Conservation (phyloP, 2,113 vertebrate genomes). For the Proteles cristata region DNA sequence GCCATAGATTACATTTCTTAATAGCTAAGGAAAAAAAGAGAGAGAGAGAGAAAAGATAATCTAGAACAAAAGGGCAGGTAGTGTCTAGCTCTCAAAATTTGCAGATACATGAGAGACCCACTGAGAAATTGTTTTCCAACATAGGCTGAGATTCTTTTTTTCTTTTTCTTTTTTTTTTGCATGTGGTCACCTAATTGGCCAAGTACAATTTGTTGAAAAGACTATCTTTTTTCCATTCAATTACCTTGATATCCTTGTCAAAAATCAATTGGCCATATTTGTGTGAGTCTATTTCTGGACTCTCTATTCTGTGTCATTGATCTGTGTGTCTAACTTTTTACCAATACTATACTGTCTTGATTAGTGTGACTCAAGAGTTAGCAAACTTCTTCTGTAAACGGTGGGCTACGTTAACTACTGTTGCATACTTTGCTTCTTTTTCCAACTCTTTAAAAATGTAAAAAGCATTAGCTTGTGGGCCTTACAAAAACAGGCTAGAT, state of each 20-base stretch:
- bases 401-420: background rate
- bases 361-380: slow-evolving; percentile 3
- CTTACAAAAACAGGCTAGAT: background rate
- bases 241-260: slow-evolving; percentile 25
- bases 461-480: background rate
- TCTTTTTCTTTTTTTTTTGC: background rate
- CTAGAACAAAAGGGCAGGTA: slow-evolving; percentile 3
- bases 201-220: background rate
- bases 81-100: background rate
- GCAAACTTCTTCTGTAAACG: background rate
- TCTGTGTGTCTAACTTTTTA: slow-evolving; percentile 4
- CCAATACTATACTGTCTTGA: background rate
- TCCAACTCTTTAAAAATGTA: slow-evolving; percentile 12
- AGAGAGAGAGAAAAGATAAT: background rate
- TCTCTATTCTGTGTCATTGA: background rate
- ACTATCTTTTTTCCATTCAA: background rate
- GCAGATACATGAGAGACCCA: background rate
- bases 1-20: slow-evolving; percentile 6
- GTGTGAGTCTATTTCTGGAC: background rate
- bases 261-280: slow-evolving; percentile 16
- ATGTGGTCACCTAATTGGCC: background rate
- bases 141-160: background rate
- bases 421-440: slow-evolving; percentile 1
- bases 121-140: background rate
- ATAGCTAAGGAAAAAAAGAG: background rate